Conservation (phyloP, 2,113 vertebrate genomes). For the Dermatemys mawii region DNA sequence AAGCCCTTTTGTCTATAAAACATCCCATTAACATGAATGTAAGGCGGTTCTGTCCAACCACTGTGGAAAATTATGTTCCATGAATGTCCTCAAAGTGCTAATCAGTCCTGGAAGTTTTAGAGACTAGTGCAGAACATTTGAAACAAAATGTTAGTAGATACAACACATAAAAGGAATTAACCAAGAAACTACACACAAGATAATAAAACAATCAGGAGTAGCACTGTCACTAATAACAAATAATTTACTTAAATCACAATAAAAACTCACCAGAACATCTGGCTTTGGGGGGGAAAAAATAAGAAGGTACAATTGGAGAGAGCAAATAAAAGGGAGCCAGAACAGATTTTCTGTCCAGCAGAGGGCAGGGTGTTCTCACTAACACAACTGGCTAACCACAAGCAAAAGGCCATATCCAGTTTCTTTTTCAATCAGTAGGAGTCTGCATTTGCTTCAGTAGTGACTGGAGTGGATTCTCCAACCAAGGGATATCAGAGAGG, state of each 20-base stretch:
- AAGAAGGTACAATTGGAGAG: neutral
- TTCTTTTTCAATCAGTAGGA: neutral
- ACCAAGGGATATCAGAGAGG: neutral
- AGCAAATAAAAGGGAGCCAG: neutral
- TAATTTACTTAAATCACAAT: neutral
- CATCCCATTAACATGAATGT: neutral
- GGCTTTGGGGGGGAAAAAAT: neutral
- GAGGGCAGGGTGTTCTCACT: slow-evolving; percentile 59
- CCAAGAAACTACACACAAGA: neutral
- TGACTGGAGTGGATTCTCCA: neutral
- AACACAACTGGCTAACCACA: neutral
- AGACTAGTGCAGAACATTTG: fast-evolving
- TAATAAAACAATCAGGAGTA: neutral
- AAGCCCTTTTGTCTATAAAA: neutral
- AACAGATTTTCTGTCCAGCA: slow-evolving; percentile 46
- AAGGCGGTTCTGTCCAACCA: neutral
- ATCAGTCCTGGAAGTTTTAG: neutral
- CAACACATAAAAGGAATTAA: neutral
- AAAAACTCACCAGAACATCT: fast-evolving
- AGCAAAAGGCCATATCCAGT: neutral
- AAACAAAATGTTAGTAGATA: neutral
- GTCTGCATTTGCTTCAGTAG: neutral
- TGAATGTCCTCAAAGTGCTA: neutral
- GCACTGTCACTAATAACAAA: neutral
- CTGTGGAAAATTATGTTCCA: neutral